A percentile compares a stretch with the other conserved stretches of the same genome.
phyloP scores from a whole-genome alignment of 2,113 vertebrate genomes.

The Nannobrachium achirus region DNA sequence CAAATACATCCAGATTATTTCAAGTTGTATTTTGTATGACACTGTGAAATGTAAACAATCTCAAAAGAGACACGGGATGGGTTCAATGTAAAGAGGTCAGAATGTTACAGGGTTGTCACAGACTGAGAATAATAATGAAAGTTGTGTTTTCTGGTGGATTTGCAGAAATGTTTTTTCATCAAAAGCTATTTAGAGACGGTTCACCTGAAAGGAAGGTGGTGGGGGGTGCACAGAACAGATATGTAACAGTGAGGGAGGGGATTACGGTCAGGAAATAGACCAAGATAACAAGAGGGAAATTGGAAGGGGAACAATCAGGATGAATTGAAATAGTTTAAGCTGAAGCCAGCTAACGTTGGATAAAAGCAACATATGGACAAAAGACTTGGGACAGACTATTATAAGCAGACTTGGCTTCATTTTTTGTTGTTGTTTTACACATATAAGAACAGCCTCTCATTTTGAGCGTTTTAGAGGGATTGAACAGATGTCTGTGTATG shows the following conservation, averaged over 20 bases:
- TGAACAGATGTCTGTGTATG: conserved; percentile 6
- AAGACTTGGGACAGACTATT: neutral
- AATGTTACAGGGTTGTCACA: conserved; percentile 17
- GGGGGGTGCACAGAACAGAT: conserved; percentile 21
- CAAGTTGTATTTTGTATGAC: no score
- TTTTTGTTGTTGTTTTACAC: neutral
- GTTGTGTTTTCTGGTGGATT: conserved; percentile 69
- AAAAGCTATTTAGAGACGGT: conserved; percentile 61
- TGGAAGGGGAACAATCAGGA: neutral
- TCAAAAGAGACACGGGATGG: conserved; percentile 9
- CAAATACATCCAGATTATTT: no score
- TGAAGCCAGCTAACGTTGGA: conserved; percentile 9
- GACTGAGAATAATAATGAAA: conserved; percentile 59
- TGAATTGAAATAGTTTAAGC: neutral
- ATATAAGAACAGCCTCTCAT: conserved; percentile 5
- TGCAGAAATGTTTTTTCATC: conserved; percentile 70
- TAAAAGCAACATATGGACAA: neutral
- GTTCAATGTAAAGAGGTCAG: conserved; percentile 22
- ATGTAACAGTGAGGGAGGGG: neutral
- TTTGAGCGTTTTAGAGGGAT: conserved; percentile 27
- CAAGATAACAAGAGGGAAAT: neutral
- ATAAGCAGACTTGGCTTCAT: neutral
- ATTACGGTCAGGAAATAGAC: conserved; percentile 29
- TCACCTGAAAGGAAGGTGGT: neutral
- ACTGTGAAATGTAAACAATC: conserved; percentile 3